Evolutionary conservation across 2,888 invertebrate genomes (phyloP).

Genomic region (Drosophila parthenogenetica): DNA sequence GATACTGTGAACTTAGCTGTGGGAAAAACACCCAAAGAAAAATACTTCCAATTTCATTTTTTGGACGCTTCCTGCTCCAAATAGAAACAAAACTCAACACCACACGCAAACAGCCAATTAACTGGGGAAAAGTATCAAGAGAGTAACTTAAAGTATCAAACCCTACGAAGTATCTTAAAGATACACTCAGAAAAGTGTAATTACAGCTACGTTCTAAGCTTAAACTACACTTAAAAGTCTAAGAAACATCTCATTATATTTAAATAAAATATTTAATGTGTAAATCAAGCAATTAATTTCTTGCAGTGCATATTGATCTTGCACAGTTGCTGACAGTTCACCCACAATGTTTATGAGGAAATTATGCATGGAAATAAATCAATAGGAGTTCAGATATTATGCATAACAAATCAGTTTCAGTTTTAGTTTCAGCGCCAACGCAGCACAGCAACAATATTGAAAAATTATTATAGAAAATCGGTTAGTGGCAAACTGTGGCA

Average conservation of each 20-base stretch:
- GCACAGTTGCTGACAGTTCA: slow-evolving; percentile 70
- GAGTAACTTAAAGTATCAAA: neutral
- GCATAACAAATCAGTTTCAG: slow-evolving; percentile 61
- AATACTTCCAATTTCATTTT: slow-evolving; percentile 58
- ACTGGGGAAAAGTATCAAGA: neutral
- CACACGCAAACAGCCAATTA: slow-evolving; percentile 73
- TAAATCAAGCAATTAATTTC: slow-evolving; percentile 11
- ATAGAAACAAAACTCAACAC: slow-evolving; percentile 62
- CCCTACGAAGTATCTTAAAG: slow-evolving; percentile 5
- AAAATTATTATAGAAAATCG: slow-evolving; percentile 76
- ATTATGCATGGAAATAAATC: slow-evolving; percentile 75
- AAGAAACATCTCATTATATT: neutral
- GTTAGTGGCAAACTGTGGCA: slow-evolving; percentile 52
- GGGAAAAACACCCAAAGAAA: slow-evolving; percentile 55
- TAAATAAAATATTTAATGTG: neutral
- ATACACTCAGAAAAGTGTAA: neutral
- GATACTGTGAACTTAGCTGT: slow-evolving; percentile 22
- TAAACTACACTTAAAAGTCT: neutral
- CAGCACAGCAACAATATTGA: slow-evolving; percentile 57
- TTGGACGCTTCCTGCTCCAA: slow-evolving; percentile 74
- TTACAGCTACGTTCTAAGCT: neutral
- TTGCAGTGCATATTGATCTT: slow-evolving; percentile 45
- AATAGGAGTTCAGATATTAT: slow-evolving; percentile 62
- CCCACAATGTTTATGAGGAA: slow-evolving; percentile 61
- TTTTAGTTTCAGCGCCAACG: slow-evolving; percentile 58